These are phyloP conservation scores for Hirundichthys speculiger DNA, from an alignment of 2,113 vertebrate species.

Conservation along the genomic window DNA sequence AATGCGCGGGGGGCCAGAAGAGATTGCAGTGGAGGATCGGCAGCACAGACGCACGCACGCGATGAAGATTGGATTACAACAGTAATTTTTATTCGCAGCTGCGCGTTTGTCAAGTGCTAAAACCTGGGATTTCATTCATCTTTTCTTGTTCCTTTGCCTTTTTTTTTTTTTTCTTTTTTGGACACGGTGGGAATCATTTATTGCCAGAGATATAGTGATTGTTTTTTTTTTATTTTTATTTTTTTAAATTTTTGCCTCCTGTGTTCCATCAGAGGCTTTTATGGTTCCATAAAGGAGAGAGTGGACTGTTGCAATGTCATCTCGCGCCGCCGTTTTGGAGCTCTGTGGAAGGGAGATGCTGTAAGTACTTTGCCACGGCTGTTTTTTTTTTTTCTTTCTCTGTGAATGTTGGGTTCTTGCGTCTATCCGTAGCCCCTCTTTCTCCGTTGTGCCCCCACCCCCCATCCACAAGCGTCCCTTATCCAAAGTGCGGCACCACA, in stretches of 20 bases:
- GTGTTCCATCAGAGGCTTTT: slow-evolving; percentile 61
- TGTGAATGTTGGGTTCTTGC: slow-evolving; percentile 19
- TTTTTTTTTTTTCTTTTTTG: slow-evolving; percentile 6
- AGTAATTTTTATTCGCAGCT: slow-evolving; percentile 54
- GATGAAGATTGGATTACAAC: slow-evolving; percentile 76
- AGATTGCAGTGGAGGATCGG: slow-evolving; percentile 73
- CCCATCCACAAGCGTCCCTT: slow-evolving; percentile 33
- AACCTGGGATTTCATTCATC: slow-evolving; percentile 60
- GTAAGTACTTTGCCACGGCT: slow-evolving; percentile 84
- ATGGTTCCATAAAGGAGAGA: slow-evolving; percentile 63
- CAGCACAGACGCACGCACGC: slow-evolving; percentile 56
- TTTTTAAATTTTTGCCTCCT: too few species aligned
- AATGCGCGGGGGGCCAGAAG: slow-evolving; percentile 60
- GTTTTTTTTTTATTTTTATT: slow-evolving; percentile 20
- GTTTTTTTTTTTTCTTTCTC: slow-evolving; percentile 2
- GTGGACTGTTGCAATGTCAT: slow-evolving; percentile 83
- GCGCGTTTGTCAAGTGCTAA: slow-evolving; percentile 56
- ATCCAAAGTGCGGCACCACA: slow-evolving; percentile 70
- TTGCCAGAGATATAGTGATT: slow-evolving; percentile 39
- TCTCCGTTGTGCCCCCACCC: neutral
- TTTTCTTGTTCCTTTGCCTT: slow-evolving; percentile 36
- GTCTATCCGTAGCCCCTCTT: too few species aligned
- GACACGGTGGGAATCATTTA: slow-evolving; percentile 66
- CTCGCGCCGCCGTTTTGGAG: slow-evolving; percentile 80
- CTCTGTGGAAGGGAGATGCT: slow-evolving; percentile 92